Base-by-base conservation (phyloP, 1,140 invertebrate species). In the Acromyrmex echinatior region DNA sequence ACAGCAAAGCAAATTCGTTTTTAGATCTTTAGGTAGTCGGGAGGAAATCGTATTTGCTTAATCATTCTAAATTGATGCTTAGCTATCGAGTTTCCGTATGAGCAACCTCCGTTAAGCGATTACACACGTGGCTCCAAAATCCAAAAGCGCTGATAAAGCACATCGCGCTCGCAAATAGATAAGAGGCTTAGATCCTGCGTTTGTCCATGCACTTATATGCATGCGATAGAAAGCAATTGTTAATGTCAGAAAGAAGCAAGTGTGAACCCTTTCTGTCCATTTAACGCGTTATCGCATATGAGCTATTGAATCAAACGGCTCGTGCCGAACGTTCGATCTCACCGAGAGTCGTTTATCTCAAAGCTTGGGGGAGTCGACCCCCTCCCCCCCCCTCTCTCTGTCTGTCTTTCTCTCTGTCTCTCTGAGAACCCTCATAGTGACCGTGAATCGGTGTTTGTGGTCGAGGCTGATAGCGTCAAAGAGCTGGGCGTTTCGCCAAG, bases 371-470 rank as follows among this genome's bases (percentile, higher is more conserved):
- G 35, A 39, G n/a, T 21, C 18, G 35, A 21, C 3, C 16, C 28
- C n/a, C 31, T 35, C 63, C 28, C 45, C 21, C 45, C 9, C 12
- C n/a, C 62, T 3, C 3, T 31, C 31, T 35, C 35, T 35, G 7
- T 35, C 35, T 35, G 0, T 21, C 14, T 51, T 5, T 28, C 21
- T 51, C 68, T 25, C 21, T 63, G 9, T 18, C 21, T 78, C 7
- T 28, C 66, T 49, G 82, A 84, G 66, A 91, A 91, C 90, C 91
- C 92, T 92, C 85, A 87, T 93, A 94, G 92, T 91, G 93, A 91
- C 91, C 93, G 92, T 93, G 89, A 91, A 93, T 94, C 93, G 92
- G 93, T 93, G 93, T 94, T 94, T 94, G 94, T 92, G 94, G 94
- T 94, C 92, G 93, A 93, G 93, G 92, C 91, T 93, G 93, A 94